Evolutionary conservation across 2,113 vertebrate species (phyloP).

Genomic region (Tragulus kanchil): DNA sequence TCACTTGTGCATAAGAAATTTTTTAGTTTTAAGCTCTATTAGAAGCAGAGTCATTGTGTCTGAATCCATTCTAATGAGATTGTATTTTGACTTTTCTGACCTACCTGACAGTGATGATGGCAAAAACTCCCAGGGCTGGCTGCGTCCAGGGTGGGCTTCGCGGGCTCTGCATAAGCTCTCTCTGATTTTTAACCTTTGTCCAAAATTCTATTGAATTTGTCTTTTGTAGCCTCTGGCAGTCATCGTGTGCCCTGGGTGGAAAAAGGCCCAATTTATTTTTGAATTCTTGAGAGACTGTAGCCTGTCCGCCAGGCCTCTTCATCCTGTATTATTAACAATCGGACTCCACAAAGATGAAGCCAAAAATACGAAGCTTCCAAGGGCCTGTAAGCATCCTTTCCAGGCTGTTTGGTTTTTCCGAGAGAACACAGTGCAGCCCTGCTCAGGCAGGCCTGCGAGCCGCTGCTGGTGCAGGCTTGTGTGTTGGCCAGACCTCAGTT

Average conservation of each 20-base stretch:
- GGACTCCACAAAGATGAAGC: conserved; percentile 91
- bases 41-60: not conserved
- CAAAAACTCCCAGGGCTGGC: not conserved
- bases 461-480: not conserved
- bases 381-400: conserved; percentile 90
- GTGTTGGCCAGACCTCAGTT: too few relatives aligned
- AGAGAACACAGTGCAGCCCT: not conserved
- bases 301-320: conserved; percentile 81
- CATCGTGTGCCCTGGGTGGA: conserved; percentile 94
- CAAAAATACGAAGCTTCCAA: conserved; percentile 87
- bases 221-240: conserved; percentile 91
- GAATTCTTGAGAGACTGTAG: conserved; percentile 87
- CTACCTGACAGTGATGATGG: not conserved
- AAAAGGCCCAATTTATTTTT: conserved; percentile 92
- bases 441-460: not conserved
- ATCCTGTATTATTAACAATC: conserved; percentile 88
- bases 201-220: not conserved
- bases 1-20: not conserved
- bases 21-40: not conserved
- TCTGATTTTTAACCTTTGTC: not conserved
- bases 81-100: not conserved
- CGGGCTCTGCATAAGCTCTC: not conserved
- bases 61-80: not conserved
- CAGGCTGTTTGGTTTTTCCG: not conserved
- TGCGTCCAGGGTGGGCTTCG: not conserved